Evolutionary conservation across 2,113 vertebrate species (phyloP).

Genomic region (Pseudopipra pipra): DNA sequence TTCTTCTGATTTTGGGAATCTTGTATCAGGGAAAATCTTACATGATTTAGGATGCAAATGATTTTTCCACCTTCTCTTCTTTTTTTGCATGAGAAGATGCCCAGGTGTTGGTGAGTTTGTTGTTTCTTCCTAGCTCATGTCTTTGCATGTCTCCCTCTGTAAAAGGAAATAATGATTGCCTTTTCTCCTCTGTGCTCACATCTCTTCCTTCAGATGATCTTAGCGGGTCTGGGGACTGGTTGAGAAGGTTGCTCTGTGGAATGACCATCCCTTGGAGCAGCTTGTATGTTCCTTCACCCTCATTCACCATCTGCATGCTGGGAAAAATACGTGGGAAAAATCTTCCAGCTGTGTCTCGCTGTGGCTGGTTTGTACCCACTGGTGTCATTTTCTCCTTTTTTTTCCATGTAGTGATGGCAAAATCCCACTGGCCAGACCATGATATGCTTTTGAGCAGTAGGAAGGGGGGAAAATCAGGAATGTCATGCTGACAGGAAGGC

Average conservation of each 20-base stretch:
- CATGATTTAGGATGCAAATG: not conserved
- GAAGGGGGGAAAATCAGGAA: constrained; percentile 58
- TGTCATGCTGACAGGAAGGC: not conserved
- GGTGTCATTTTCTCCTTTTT: not conserved
- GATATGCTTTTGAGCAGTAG: not conserved
- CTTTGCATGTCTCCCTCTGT: not conserved
- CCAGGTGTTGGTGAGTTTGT: not conserved
- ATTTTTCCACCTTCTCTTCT: not conserved
- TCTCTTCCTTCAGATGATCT: not conserved
- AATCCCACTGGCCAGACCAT: not conserved
- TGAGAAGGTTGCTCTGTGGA: not conserved
- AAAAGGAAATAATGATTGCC: not conserved
- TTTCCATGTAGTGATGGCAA: not conserved
- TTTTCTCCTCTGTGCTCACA: not conserved
- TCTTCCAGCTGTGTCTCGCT: not conserved
- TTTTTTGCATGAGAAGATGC: not conserved
- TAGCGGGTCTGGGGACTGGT: not conserved
- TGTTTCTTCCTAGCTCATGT: not conserved
- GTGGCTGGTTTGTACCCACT: not conserved
- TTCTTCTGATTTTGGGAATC: not conserved
- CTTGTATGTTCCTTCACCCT: not conserved
- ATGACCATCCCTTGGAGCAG: not conserved
- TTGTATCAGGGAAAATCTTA: not conserved
- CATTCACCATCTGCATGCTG: not conserved
- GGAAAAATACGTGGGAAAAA: not conserved